phyloP scores from a whole-genome alignment of 2,113 vertebrate species.

The Callipepla californica region DNA sequence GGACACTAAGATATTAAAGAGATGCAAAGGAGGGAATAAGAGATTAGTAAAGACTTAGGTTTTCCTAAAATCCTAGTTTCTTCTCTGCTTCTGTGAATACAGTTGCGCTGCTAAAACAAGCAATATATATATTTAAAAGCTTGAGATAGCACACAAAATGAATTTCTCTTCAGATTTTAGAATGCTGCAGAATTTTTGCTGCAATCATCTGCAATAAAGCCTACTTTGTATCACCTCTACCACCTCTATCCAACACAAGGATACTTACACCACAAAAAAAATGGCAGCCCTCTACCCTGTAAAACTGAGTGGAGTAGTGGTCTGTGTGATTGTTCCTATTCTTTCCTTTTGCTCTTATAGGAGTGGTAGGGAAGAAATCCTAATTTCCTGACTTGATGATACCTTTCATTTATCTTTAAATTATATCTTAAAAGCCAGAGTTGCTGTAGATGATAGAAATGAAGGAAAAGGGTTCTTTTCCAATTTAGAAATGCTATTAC shows the following conservation, averaged over 20 bases:
- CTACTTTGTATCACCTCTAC: neutral
- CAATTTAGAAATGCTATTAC: slow-evolving; percentile 61
- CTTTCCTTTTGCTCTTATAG: neutral
- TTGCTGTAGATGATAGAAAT: slow-evolving; percentile 18
- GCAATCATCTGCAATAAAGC: slow-evolving; percentile 33
- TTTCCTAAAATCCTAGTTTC: neutral
- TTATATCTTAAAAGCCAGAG: slow-evolving; percentile 57
- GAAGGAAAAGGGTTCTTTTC: slow-evolving; percentile 28
- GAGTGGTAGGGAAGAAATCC: neutral
- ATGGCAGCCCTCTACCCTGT: neutral
- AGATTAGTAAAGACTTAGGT: neutral
- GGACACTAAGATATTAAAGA: neutral
- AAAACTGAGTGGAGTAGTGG: neutral
- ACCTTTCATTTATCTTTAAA: slow-evolving; percentile 58
- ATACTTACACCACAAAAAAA: neutral
- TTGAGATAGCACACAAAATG: neutral
- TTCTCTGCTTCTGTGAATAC: neutral
- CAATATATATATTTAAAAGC: neutral
- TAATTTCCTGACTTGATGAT: slow-evolving; percentile 52
- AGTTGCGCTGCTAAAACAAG: neutral
- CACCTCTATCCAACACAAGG: neutral
- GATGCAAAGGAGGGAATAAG: neutral
- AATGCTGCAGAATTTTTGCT: neutral
- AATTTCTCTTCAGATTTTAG: neutral
- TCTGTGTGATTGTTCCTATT: neutral